Base-by-base conservation (phyloP, 2,888 invertebrate genomes). In the Campopleginae sp. region DNA sequence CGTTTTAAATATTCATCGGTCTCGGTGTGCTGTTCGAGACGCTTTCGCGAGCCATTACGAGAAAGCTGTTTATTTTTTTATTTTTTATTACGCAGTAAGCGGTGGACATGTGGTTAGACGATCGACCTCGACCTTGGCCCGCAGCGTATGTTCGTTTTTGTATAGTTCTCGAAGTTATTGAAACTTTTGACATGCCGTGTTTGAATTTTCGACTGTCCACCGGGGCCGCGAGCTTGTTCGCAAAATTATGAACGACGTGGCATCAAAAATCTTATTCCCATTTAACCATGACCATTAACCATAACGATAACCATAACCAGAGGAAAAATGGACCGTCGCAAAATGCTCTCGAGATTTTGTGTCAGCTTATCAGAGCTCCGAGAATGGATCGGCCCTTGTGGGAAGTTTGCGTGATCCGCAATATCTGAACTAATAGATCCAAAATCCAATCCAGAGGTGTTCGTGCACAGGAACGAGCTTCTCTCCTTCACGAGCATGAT, bases 1-100 rank as follows among this genome's bases (percentile, higher is more conserved):
- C 71, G 27, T 61, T 68, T 84, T 14, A 84, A 84, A 84, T 84
- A 80, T 84, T 84, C 77, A 84, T 74, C 44, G 77, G 48, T 33
- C 3, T 63, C 66, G 65, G 61, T 19, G 51, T 58, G 65, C 48
- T 19, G 44, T 48, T 48, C 44, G 17, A 33, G 51, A 31, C 19
- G 23, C 78, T 4, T 23, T 27, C 19, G 68, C 14, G 38, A 6
- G 17, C 46, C 42, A 42, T 48, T 65, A 63, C 58, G 44, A 61
- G 42, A 44, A 74, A 58, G 54, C 17, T 19, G 14, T n/a, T 17
- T 46, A 46, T 68, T 44, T 17, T 44, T 51, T 68, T 46, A 58
- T 27, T n/a, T 54, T 66, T n/a, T 71, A 70, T 54, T 76, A 38
- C 33, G 38, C 38, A 65, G 51, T 48, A 38, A 31, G 23, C 54